A percentile compares a stretch with the other conserved stretches of the same genome.
Evolutionary conservation across 2,888 invertebrate species (phyloP).

Genomic region (Eremobia ochroleuca): DNA sequence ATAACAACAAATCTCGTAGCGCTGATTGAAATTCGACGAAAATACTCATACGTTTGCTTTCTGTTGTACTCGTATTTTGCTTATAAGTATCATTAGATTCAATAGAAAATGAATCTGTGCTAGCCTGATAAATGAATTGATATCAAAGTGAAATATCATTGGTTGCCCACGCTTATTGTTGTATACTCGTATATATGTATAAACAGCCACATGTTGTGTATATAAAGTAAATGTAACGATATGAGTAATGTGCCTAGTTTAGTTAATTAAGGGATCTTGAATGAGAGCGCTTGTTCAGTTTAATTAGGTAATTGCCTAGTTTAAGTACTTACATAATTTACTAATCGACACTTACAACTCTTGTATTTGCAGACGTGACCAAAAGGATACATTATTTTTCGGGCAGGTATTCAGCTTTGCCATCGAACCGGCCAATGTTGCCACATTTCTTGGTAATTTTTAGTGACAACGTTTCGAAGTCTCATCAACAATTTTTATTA

Average conservation of each 20-base stretch:
- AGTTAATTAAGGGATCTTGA: conserved; percentile 45
- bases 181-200: conserved; percentile 1
- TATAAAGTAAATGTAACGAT: conserved; percentile 32
- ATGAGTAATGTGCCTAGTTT: conserved; percentile 44
- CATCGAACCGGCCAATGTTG: neutral
- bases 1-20: conserved; percentile 44
- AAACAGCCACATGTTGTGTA: neutral
- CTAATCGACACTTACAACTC: neutral
- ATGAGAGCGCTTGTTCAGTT: conserved; percentile 28
- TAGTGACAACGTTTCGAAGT: neutral
- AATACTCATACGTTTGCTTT: conserved; percentile 25
- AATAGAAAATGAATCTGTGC: conserved; percentile 40
- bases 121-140: conserved; percentile 53
- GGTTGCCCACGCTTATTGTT: conserved; percentile 26
- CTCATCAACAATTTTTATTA: neutral
- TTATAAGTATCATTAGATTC: conserved; percentile 54
- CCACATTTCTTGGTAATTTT: neutral
- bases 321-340: conserved; percentile 8
- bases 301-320: conserved; percentile 8
- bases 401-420: neutral
- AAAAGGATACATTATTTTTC: neutral
- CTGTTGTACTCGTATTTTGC: conserved; percentile 32
- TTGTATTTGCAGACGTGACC: neutral
- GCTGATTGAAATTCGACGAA: conserved; percentile 38
- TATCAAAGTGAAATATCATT: conserved; percentile 51